Evolutionary conservation across 2,113 vertebrate species (phyloP).

Genomic region (Stercorarius parasiticus): DNA sequence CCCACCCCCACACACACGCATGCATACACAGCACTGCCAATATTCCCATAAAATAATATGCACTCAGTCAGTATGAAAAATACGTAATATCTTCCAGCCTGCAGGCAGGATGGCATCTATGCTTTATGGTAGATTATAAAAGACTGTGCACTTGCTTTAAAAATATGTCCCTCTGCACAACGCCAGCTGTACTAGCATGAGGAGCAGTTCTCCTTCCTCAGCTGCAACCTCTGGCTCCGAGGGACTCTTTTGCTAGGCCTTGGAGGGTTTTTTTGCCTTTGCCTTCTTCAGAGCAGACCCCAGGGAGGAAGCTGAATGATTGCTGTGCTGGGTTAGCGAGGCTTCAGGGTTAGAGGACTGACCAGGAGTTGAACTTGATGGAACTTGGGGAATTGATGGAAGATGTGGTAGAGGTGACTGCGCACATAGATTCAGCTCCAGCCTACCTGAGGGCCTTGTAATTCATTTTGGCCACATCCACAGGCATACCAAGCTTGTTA

Average conservation of each 20-base stretch:
- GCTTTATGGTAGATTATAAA: not conserved
- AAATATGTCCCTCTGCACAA: not conserved
- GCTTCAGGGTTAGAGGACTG: not conserved
- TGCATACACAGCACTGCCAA: not conserved
- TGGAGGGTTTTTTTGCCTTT: not conserved
- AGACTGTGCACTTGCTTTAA: not conserved
- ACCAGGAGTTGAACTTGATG: not conserved
- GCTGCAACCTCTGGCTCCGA: not conserved
- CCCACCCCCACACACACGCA: accelerated
- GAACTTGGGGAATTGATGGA: not conserved
- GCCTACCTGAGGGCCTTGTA: not conserved
- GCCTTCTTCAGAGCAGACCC: not conserved
- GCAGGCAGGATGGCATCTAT: not conserved
- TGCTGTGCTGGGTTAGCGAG: not conserved
- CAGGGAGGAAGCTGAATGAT: not conserved
- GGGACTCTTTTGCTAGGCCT: not conserved
- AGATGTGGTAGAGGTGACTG: not conserved
- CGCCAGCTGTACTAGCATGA: accelerated
- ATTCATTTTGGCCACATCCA: not conserved
- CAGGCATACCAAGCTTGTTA: not conserved
- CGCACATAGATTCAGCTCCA: not conserved
- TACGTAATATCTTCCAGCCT: not conserved
- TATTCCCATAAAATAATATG: not conserved
- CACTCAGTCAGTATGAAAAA: not conserved
- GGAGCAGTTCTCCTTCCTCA: not conserved